These are phyloP conservation scores for Morelia viridis DNA, from an alignment of 2,797 vertebrate genomes.

Conservation along the genomic window DNA sequence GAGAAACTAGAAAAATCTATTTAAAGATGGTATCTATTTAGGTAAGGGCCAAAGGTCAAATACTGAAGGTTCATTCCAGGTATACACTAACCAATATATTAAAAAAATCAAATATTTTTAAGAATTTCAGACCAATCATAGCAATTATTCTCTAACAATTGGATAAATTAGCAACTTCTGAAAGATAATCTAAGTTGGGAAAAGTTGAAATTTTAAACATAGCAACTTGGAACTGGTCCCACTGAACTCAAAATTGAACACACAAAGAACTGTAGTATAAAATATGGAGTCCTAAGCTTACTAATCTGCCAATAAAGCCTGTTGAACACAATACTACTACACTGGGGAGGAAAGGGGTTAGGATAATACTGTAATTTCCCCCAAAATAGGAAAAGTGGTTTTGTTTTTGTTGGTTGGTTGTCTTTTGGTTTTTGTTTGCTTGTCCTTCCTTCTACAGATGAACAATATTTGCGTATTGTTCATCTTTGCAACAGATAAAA, in stretches of 20 bases:
- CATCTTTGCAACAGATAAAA: not conserved
- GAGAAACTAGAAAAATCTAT: slow-evolving; percentile 25
- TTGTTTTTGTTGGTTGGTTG: not conserved
- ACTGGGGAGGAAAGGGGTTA: not conserved
- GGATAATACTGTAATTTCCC: not conserved
- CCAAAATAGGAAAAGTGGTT: slow-evolving; percentile 25
- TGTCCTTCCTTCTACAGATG: not conserved
- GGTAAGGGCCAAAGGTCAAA: slow-evolving; percentile 40
- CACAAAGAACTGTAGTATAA: slow-evolving; percentile 30
- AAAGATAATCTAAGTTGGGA: slow-evolving; percentile 65
- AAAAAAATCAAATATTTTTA: slow-evolving; percentile 41
- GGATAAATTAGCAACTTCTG: slow-evolving; percentile 67
- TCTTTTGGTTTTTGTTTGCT: not conserved
- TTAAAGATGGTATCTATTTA: slow-evolving; percentile 43
- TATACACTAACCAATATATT: slow-evolving; percentile 61
- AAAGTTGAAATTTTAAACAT: slow-evolving; percentile 45
- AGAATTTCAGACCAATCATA: slow-evolving; percentile 62
- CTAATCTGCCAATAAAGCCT: not conserved
- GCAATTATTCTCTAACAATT: slow-evolving; percentile 66
- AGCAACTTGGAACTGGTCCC: not conserved
- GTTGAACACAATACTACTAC: not conserved
- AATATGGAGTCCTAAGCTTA: slow-evolving; percentile 14
- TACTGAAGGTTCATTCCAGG: slow-evolving; percentile 50
- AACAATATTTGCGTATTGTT: not conserved
- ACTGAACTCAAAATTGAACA: not conserved